phyloP scores from a whole-genome alignment of 2,888 invertebrate species.

The Thelaira solivaga region DNA sequence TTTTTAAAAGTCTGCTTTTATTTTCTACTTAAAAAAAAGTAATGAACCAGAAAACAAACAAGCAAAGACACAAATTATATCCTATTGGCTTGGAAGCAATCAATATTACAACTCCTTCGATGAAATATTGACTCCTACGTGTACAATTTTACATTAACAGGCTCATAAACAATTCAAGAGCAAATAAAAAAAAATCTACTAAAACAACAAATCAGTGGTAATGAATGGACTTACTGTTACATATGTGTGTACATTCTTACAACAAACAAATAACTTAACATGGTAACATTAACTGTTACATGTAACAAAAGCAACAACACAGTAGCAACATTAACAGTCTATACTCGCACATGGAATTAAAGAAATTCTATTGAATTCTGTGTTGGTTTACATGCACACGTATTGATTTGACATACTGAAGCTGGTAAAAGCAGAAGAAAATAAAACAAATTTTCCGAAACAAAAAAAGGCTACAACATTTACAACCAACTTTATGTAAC shows the following conservation, averaged over 20 bases:
- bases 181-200: slow-evolving; percentile 10
- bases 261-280: slow-evolving; percentile 30
- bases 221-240: slow-evolving; percentile 40
- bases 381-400: slow-evolving; percentile 13
- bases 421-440: not conserved
- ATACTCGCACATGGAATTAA: not conserved
- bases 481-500: slow-evolving; percentile 17
- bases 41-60: not conserved
- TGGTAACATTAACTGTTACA: slow-evolving; percentile 23
- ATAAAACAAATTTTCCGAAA: not conserved
- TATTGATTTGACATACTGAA: slow-evolving; percentile 42
- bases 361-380: slow-evolving; percentile 32
- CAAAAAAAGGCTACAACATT: slow-evolving; percentile 9
- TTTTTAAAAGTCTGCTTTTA: not conserved
- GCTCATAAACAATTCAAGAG: slow-evolving; percentile 52
- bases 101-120: slow-evolving; percentile 1
- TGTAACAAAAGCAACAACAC: slow-evolving; percentile 1
- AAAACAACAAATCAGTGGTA: slow-evolving; percentile 58
- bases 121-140: slow-evolving; percentile 1
- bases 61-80: slow-evolving; percentile 16
- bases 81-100: slow-evolving; percentile 8
- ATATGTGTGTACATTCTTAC: not conserved
- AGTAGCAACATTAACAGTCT: no score
- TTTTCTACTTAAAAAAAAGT: not conserved
- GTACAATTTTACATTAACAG: slow-evolving; percentile 12